Evolutionary conservation across 2,888 invertebrate species (phyloP).

Genomic region (Malthinus seriepunctatus): DNA sequence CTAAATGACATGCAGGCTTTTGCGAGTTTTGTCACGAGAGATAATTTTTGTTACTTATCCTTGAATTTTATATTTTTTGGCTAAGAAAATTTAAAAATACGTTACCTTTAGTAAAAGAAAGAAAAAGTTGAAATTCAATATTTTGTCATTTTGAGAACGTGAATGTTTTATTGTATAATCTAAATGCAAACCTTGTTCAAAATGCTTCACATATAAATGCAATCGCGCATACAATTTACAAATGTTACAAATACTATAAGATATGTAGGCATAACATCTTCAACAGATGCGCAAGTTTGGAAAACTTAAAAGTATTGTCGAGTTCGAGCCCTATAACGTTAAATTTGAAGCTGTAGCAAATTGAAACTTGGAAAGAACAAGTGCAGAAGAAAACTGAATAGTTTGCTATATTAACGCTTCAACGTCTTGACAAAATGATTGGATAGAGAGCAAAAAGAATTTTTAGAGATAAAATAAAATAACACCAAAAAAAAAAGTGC

Average conservation of each 20-base stretch:
- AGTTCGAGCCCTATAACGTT: conserved; percentile 7
- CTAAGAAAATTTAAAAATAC: too few relatives aligned
- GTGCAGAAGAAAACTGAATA: conserved; percentile 6
- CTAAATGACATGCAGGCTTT: too few relatives aligned
- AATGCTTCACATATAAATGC: conserved; percentile 23
- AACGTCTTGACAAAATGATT: too few relatives aligned
- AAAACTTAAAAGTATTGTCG: conserved; percentile 26
- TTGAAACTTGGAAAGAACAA: conserved; percentile 14
- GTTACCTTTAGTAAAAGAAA: not conserved
- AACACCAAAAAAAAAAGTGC: conserved; percentile 8
- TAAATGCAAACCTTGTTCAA: conserved; percentile 20
- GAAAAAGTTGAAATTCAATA: not conserved
- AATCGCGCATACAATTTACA: conserved; percentile 36
- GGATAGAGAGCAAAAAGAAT: not conserved
- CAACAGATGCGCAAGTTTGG: conserved; percentile 43
- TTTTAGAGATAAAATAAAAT: not conserved
- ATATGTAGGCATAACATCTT: conserved; percentile 34
- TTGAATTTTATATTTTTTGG: too few relatives aligned
- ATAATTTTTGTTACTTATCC: too few relatives aligned
- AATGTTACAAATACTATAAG: conserved; percentile 36
- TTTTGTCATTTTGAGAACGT: not conserved
- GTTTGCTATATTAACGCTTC: not conserved
- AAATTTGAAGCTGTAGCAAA: conserved; percentile 11
- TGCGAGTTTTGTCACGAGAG: too few relatives aligned
- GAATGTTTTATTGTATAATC: conserved; percentile 14